Percentiles rank a stretch among this genome's conserved stretches.
phyloP scores from a whole-genome alignment of 2,113 vertebrate genomes.

The Shinisaurus crocodilurus region DNA sequence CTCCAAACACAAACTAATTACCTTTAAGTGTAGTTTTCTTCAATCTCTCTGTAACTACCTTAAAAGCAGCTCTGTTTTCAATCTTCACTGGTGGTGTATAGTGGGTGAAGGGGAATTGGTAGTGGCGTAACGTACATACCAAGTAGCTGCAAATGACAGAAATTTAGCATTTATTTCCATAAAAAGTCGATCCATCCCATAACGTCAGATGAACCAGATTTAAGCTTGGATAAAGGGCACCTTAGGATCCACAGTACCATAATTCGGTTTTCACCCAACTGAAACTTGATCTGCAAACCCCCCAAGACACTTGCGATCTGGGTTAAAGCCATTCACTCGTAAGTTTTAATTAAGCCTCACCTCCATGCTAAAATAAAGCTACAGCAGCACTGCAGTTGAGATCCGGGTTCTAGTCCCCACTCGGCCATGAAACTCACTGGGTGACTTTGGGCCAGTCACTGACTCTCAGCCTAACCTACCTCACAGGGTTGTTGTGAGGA shows the following conservation, averaged over 20 bases:
- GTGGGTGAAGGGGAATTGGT: not conserved
- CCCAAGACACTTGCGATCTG: no score
- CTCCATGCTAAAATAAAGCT: no score
- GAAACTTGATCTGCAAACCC: no score
- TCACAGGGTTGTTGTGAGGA: no score
- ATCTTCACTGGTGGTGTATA: not conserved
- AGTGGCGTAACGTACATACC: not conserved
- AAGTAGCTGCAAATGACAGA: not conserved
- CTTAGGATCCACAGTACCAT: not conserved
- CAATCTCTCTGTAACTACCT: slow-evolving; percentile 11
- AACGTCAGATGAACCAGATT: not conserved
- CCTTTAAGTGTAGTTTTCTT: slow-evolving; percentile 8
- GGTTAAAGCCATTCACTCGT: no score
- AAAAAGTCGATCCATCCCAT: not conserved
- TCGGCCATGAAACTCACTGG: no score
- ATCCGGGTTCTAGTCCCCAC: no score
- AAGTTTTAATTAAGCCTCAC: no score
- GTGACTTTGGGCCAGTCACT: no score
- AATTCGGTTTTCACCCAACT: not conserved
- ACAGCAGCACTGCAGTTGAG: no score
- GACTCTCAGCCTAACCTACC: no score
- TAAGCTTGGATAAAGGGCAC: not conserved
- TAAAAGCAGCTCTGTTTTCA: not conserved
- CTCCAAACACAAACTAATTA: not conserved
- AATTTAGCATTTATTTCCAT: not conserved